Percentiles rank a stretch among this genome's conserved stretches.
phyloP scores from a whole-genome alignment of 2,797 vertebrate genomes.

The Xiphorhynchus erythropygius region DNA sequence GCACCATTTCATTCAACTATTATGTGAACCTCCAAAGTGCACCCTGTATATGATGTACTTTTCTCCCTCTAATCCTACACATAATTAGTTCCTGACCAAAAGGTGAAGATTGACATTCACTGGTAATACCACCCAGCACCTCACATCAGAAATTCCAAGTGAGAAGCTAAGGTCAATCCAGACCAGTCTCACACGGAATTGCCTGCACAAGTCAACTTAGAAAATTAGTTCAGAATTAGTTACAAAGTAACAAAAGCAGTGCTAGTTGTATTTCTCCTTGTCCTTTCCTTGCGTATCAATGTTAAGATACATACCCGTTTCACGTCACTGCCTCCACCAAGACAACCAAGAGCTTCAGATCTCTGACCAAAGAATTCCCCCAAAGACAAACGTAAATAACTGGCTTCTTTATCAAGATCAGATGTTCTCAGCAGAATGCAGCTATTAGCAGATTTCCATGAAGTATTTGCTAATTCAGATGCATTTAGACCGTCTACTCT shows the following conservation, averaged over 20 bases:
- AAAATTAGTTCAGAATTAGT: background rate
- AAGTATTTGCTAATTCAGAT: slow-evolving; percentile 78
- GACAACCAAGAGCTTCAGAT: slow-evolving; percentile 94
- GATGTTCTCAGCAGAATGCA: slow-evolving; percentile 80
- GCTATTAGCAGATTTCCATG: slow-evolving; percentile 84
- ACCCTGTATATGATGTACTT: background rate
- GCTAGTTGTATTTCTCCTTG: background rate
- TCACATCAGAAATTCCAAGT: background rate
- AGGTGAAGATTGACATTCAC: background rate
- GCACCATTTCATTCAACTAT: background rate
- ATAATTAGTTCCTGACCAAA: background rate
- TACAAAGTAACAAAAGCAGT: background rate
- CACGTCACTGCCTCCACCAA: slow-evolving; percentile 80
- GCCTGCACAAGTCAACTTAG: background rate
- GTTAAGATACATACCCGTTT: slow-evolving; percentile 84
- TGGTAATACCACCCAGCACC: background rate
- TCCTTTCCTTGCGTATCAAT: background rate
- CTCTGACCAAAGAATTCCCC: slow-evolving; percentile 93
- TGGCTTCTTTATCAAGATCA: slow-evolving; percentile 83
- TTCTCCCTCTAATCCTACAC: background rate
- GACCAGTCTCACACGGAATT: background rate
- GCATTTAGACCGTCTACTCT: slow-evolving; percentile 77
- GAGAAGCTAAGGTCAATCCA: background rate
- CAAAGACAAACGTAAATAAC: slow-evolving; percentile 89
- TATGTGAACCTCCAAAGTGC: background rate